Evolutionary conservation across 2,888 invertebrate genomes (phyloP).

Genomic region (Phortica okadai): DNA sequence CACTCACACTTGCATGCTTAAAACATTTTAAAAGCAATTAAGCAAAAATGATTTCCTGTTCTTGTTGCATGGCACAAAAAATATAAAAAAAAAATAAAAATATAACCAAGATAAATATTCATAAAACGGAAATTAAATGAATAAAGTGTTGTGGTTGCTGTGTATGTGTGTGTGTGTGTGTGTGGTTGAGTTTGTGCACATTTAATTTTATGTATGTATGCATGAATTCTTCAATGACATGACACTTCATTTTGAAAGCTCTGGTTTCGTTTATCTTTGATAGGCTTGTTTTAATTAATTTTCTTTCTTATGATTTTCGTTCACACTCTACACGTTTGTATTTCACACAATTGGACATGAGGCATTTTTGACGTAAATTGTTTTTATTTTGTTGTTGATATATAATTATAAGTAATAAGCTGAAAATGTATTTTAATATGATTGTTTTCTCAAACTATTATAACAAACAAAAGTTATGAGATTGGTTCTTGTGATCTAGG

Average conservation of each 20-base stretch:
- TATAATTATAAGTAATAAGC: too few species aligned
- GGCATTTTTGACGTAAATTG: too few species aligned
- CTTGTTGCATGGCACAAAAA: neutral
- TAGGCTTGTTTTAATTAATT: slow-evolving; percentile 39
- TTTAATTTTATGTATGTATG: neutral
- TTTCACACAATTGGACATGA: too few species aligned
- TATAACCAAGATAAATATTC: slow-evolving; percentile 8
- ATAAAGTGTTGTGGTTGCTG: slow-evolving; percentile 15
- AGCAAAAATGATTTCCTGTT: slow-evolving; percentile 48
- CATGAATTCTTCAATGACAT: too few species aligned
- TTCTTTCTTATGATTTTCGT: slow-evolving; percentile 31
- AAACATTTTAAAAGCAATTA: slow-evolving; percentile 61
- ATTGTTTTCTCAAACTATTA: too few species aligned
- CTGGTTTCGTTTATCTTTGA: slow-evolving; percentile 32
- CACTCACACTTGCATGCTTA: slow-evolving; percentile 15
- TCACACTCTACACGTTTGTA: too few species aligned
- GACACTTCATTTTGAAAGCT: too few species aligned
- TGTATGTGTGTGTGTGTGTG: neutral
- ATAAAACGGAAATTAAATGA: slow-evolving; percentile 30
- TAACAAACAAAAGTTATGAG: too few species aligned
- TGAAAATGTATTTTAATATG: too few species aligned
- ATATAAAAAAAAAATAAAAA: neutral
- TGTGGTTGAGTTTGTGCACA: neutral
- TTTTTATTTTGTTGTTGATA: too few species aligned
- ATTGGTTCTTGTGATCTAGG: too few species aligned